phyloP scores from a whole-genome alignment of 2,888 invertebrate genomes.

The Heteromyza rotundicornis region DNA sequence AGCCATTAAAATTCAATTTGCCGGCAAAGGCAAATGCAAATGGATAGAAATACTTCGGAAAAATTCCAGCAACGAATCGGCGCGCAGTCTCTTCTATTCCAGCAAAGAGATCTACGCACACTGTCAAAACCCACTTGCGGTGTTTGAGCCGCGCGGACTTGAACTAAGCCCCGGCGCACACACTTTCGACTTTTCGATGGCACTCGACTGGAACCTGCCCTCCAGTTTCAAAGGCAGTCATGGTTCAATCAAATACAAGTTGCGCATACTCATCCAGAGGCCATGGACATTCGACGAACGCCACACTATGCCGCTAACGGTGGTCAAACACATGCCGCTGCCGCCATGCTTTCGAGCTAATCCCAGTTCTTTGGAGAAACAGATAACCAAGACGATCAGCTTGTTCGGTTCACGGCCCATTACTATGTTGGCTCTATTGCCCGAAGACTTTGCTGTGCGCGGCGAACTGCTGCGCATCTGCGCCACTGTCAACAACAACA shows the following conservation, averaged over 20 bases:
- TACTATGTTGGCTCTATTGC: slow-evolving; percentile 54
- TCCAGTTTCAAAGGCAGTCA: slow-evolving; percentile 58
- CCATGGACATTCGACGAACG: slow-evolving; percentile 61
- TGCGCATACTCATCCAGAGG: slow-evolving; percentile 58
- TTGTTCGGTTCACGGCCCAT: slow-evolving; percentile 59
- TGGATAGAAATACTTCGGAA: slow-evolving; percentile 60
- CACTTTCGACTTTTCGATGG: slow-evolving; percentile 53
- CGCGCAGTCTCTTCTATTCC: slow-evolving; percentile 57
- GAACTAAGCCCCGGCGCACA: slow-evolving; percentile 56
- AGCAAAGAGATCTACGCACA: slow-evolving; percentile 59
- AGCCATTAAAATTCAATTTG: slow-evolving; percentile 61
- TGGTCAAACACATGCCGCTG: slow-evolving; percentile 54
- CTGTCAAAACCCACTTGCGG: slow-evolving; percentile 50
- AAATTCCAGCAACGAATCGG: slow-evolving; percentile 52
- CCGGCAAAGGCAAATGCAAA: slow-evolving; percentile 61
- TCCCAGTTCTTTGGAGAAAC: slow-evolving; percentile 49
- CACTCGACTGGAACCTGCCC: slow-evolving; percentile 52
- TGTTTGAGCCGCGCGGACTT: slow-evolving; percentile 58
- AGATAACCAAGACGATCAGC: slow-evolving; percentile 56
- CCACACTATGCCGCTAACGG: slow-evolving; percentile 55
- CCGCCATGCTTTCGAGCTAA: slow-evolving; percentile 42
- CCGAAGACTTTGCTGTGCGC: slow-evolving; percentile 52
- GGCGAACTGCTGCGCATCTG: slow-evolving; percentile 55
- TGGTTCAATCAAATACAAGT: slow-evolving; percentile 61
- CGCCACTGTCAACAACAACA: slow-evolving; percentile 59